Conservation (phyloP, 2,113 vertebrate species). For the Prionailurus bengalensis region DNA sequence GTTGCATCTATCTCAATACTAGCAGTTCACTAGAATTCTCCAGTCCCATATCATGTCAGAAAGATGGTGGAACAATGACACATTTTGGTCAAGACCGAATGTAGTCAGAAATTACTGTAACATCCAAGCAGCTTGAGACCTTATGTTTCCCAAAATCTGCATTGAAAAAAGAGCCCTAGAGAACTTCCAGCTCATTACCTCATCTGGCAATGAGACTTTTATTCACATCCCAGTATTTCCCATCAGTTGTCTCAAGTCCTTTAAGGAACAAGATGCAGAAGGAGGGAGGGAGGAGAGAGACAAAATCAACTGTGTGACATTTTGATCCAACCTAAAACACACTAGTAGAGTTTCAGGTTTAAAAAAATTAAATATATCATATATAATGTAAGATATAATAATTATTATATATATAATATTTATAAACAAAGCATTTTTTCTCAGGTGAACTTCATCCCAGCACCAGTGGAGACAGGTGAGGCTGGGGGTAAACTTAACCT, state of each 20-base stretch:
- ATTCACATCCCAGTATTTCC: constrained; percentile 19
- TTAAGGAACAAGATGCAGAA: constrained; percentile 6
- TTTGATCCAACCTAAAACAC: background rate
- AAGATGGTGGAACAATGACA: background rate
- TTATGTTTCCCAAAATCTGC: background rate
- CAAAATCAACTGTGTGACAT: background rate
- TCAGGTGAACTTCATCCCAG: background rate
- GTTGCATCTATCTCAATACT: background rate
- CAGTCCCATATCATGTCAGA: background rate
- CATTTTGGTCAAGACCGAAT: background rate
- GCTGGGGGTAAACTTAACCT: background rate
- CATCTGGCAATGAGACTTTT: background rate
- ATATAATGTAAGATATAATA: too few relatives aligned
- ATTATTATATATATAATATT: background rate
- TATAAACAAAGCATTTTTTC: background rate
- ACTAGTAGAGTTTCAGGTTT: background rate
- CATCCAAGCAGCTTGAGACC: background rate
- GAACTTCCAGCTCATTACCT: background rate
- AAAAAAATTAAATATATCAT: background rate
- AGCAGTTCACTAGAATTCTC: background rate
- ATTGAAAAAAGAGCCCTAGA: background rate
- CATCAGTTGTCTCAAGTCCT: background rate
- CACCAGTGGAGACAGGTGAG: background rate
- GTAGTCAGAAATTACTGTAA: background rate
- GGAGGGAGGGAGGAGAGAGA: background rate